phyloP scores from a whole-genome alignment of 2,888 invertebrate genomes.

The Smittia sp. region DNA sequence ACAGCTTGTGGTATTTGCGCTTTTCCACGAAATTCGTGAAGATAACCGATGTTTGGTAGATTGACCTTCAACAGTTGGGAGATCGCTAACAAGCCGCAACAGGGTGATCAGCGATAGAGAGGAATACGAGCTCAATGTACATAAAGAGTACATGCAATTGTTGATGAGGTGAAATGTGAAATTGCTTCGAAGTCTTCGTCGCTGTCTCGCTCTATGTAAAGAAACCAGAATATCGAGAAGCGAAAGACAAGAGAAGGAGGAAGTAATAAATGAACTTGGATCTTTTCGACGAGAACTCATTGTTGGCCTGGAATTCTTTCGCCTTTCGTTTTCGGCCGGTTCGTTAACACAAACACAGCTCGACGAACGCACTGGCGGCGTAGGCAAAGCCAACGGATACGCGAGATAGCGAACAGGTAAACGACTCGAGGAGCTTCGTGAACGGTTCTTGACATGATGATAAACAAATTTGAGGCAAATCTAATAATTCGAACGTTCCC shows the following conservation, averaged over 20 bases:
- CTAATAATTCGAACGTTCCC: not conserved
- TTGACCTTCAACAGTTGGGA: no score
- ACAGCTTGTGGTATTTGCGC: no score
- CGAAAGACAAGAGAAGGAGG: conserved; percentile 2
- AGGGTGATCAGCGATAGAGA: no score
- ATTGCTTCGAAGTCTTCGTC: not conserved
- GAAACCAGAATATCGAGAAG: conserved; percentile 36
- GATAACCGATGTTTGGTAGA: no score
- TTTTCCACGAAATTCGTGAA: no score
- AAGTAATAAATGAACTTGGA: conserved; percentile 26
- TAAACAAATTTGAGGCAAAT: conserved; percentile 1
- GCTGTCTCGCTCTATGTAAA: conserved; percentile 15
- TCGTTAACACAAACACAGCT: conserved; percentile 18
- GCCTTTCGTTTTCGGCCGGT: not conserved
- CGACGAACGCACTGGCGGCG: not conserved
- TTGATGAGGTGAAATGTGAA: conserved; percentile 32
- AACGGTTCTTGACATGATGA: not conserved
- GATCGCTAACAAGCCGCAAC: no score
- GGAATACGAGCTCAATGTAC: no score
- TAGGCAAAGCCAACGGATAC: not conserved
- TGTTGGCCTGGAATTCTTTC: conserved; percentile 21
- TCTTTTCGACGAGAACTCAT: conserved; percentile 4
- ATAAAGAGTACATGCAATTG: conserved; percentile 31
- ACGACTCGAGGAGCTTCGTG: not conserved
- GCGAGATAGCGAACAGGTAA: conserved; percentile 1